Base-by-base conservation (phyloP, 1,140 invertebrate genomes). In the Anadara kagoshimensis region DNA sequence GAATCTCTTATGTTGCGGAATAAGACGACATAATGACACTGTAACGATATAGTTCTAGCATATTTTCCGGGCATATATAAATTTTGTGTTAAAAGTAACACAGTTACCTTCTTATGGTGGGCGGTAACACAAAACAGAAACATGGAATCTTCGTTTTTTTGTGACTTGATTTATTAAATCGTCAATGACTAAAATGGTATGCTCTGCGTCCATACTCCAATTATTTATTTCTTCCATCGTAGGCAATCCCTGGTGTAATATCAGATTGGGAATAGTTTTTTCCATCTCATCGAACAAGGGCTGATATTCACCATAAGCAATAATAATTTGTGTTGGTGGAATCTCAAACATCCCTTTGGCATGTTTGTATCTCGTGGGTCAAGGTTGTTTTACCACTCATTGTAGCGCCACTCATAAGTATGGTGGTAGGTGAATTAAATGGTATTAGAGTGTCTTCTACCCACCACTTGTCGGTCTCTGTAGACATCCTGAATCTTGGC, bases 241-340 rank as follows among this genome's bases (percentile, higher is more conserved):
- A 20, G 73, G 73, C 24, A 65, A 49, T n/a, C 54, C 64, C 22
- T 74, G 20, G 29, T 74, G 44, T 45, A 66, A 59, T 12, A 26
- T 20, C 11, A 69, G 8, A 62, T 58, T 54, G 12, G 49, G 61
- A 24, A 72, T 51, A 5, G 49, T 57, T 12, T 26, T n/a, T 69
- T 72, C 75, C 69, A 72, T 72, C 4, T 68, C 45, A 47, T 72
- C 75, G 54, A 76, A 76, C 8, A 76, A 51, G 0, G 53, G 54
- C 58, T 76, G 75, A 29, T 72, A 57, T 14, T 68, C 57, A 18
- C 69, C 58, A 44, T 72, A 76, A 56, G 69, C 72, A 29, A 72
- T 72, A 51, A 76, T 18, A 16, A 76, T 63, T 5, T 26, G 11
- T 5, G 47, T 36, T 7, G 65, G 58, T 10, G 72, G 64, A 26